Base-by-base conservation (phyloP, 1,140 invertebrate genomes). In the Trichonephila clavipes region DNA sequence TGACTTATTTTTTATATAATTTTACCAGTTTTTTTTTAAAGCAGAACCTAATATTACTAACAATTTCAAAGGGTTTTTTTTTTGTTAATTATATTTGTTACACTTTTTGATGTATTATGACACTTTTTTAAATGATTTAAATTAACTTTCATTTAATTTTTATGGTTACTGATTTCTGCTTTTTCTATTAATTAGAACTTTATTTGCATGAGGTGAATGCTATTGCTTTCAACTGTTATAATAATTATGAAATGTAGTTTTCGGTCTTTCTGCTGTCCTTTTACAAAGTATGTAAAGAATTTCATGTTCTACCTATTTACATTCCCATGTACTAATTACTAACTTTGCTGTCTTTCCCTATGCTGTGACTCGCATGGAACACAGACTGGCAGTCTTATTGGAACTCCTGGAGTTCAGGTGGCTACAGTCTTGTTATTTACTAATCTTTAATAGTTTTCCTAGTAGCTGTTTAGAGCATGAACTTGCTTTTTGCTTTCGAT, bases 331-430 rank as follows among this genome's bases (percentile, higher is more conserved):
- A 88, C 61, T 77, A 81, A 69, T 86, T n/a, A 88, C 96, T 98
- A 98, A 97, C 97, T 98, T 96, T 98, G 97, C 98, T 98, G 97
- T 98, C 98, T 96, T 98, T 98, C 96, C 98, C 98, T 89, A 93
- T 94, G 94, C 96, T 98, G 98, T 97, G 98, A 98, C 97, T 95
- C 96, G 96, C 90, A 72, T 83, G 87, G 83, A 91, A 62, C 28
- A 93, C 88, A 92, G 93, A 91, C 89, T 94, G 94, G 94, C 94
- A 94, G 51, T 92, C 88, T 21, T 94, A 94, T 77, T 94, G 94
- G 94, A 94, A 94, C 91, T 94, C 94, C 87, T 94, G 94, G 94
- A 93, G 94, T 90, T 92, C 94, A 94, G 92, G 94, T 94, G 91
- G 69, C 88, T 89, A 89, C 87, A 89, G 81, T 85, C 87, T 94